Percentiles rank a stretch among this genome's conserved stretches.
Conservation (phyloP, 2,113 vertebrate species). For the Orthonyx spaldingii region DNA sequence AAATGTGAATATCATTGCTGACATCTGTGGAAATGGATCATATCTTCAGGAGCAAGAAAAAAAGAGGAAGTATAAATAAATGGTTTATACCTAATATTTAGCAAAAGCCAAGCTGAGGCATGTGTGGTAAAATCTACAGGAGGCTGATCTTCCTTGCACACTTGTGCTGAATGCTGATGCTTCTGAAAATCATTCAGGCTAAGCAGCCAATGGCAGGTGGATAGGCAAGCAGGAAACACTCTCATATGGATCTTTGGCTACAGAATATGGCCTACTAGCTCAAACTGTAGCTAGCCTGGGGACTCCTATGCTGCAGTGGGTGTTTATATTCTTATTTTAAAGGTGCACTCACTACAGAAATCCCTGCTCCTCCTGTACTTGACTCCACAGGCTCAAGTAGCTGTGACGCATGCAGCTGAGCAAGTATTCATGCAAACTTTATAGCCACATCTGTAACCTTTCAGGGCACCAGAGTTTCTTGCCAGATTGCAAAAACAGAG, state of each 20-base stretch:
- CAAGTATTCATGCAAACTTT: background rate
- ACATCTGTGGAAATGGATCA: background rate
- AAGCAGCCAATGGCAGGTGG: background rate
- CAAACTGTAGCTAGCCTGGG: background rate
- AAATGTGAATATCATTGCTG: background rate
- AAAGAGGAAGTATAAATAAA: background rate
- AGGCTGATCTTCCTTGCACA: background rate
- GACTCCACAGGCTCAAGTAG: background rate
- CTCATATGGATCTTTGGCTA: background rate
- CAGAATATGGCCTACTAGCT: background rate
- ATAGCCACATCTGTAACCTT: constrained; percentile 5
- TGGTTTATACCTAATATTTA: background rate
- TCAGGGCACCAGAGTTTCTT: background rate
- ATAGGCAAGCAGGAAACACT: background rate
- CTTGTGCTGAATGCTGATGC: background rate
- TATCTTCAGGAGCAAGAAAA: background rate
- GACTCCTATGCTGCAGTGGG: background rate
- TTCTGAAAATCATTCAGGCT: background rate
- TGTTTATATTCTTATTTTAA: background rate
- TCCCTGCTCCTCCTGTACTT: background rate
- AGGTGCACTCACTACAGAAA: background rate
- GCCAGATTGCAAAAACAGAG: background rate
- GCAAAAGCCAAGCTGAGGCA: background rate
- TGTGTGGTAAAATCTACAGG: background rate
- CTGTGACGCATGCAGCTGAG: background rate